These are phyloP conservation scores for Thalpophila matura DNA, from an alignment of 2,888 invertebrate genomes.

Conservation along the genomic window DNA sequence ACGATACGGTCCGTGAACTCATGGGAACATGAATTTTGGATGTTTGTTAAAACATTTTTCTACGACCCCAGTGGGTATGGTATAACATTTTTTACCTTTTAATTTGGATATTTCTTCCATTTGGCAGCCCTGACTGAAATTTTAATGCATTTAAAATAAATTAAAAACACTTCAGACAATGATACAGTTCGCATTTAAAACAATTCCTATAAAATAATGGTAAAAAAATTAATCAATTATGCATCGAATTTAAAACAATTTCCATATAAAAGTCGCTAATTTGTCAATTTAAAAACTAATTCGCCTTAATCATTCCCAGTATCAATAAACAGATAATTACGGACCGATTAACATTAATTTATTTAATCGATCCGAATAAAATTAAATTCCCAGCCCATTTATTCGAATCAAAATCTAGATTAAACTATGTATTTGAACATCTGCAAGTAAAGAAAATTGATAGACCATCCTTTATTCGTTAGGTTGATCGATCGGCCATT, in stretches of 20 bases:
- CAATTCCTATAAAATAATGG: background rate
- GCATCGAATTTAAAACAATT: conserved; percentile 16
- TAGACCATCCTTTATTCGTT: conserved; percentile 58
- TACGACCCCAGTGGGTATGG: conserved; percentile 1
- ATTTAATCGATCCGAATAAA: conserved; percentile 35
- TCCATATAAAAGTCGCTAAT: conserved; percentile 31
- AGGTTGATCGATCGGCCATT: conserved; percentile 73
- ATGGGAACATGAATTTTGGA: conserved; percentile 67
- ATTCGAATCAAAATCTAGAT: conserved; percentile 53
- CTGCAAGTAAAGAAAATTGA: conserved; percentile 56
- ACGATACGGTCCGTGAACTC: conserved; percentile 74
- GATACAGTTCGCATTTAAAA: background rate
- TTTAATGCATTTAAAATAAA: conserved; percentile 2
- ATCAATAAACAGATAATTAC: conserved; percentile 46
- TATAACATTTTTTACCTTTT: background rate
- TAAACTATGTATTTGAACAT: conserved; percentile 49
- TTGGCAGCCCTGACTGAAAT: conserved; percentile 7
- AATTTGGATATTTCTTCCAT: no score
- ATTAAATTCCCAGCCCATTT: conserved; percentile 25
- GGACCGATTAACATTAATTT: conserved; percentile 40
- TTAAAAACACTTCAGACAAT: background rate
- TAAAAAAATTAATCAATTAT: conserved; percentile 2
- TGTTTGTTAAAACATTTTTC: conserved; percentile 46
- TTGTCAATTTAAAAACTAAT: conserved; percentile 39
- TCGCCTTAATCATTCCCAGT: conserved; percentile 25